phyloP scores from a whole-genome alignment of 2,888 invertebrate species.

The Leptinotarsa haldemani region DNA sequence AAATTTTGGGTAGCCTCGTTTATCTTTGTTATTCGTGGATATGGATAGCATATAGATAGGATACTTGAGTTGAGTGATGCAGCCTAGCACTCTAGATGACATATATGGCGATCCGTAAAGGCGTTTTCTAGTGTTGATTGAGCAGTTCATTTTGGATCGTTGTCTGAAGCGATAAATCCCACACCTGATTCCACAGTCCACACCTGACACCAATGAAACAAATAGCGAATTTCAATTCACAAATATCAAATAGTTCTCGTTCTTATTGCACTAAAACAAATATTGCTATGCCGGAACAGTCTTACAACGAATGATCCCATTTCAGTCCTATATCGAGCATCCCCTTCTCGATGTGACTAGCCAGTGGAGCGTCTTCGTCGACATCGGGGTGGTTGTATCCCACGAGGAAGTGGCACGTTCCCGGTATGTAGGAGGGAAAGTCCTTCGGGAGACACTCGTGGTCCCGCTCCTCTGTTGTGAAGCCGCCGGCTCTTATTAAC shows the following conservation, averaged over 20 bases:
- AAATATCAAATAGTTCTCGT: background rate
- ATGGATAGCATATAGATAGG: too few relatives aligned
- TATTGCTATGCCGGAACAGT: slow-evolving; percentile 37
- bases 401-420: slow-evolving; percentile 88
- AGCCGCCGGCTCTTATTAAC: slow-evolving; percentile 80
- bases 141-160: background rate
- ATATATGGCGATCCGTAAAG: too few relatives aligned
- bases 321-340: slow-evolving; percentile 73
- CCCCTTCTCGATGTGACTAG: slow-evolving; percentile 77
- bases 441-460: slow-evolving; percentile 85
- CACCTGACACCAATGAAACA: slow-evolving; percentile 2
- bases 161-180: background rate
- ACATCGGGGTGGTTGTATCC: slow-evolving; percentile 81
- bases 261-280: slow-evolving; percentile 26
- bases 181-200: slow-evolving; percentile 4
- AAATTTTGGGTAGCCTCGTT: too few relatives aligned
- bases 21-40: too few relatives aligned
- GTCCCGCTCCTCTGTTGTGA: slow-evolving; percentile 80
- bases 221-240: background rate
- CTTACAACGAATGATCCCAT: slow-evolving; percentile 36
- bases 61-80: too few relatives aligned
- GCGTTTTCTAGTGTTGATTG: background rate
- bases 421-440: slow-evolving; percentile 81
- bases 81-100: too few relatives aligned
- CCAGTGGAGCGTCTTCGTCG: slow-evolving; percentile 71